Evolutionary conservation across 2,113 vertebrate genomes (phyloP).

Genomic region (Egretta garzetta): DNA sequence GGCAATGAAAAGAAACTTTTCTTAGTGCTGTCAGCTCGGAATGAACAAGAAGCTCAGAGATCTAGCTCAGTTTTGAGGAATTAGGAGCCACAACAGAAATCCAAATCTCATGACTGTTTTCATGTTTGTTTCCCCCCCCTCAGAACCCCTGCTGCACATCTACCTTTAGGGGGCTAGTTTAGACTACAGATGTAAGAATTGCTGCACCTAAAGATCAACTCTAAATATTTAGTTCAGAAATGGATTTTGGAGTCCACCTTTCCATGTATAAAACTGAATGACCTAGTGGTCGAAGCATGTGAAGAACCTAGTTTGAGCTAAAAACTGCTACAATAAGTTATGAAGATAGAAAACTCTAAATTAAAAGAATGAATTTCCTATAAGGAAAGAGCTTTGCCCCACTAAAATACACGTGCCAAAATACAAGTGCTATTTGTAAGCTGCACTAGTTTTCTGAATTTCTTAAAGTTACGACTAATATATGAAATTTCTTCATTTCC

Average conservation of each 20-base stretch:
- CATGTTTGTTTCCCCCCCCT: rapidly evolving
- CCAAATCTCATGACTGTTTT: background rate
- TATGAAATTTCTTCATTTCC: background rate
- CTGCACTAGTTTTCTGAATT: background rate
- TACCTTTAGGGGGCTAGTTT: background rate
- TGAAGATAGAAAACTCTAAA: background rate
- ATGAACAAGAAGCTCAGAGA: background rate
- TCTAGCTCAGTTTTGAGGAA: background rate
- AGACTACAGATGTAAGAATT: background rate
- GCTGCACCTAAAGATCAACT: background rate
- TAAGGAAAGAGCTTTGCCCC: background rate
- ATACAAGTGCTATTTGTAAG: background rate
- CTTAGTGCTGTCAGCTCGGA: background rate
- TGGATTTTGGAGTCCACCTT: background rate
- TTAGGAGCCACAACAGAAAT: background rate
- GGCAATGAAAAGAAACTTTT: background rate
- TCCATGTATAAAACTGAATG: background rate
- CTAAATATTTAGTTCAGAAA: background rate
- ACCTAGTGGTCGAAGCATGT: rapidly evolving
- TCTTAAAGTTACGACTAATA: background rate
- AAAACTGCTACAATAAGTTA: background rate
- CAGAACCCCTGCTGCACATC: too few relatives aligned
- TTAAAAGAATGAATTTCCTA: background rate
- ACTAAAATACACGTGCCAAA: background rate
- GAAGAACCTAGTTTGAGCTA: background rate